A percentile compares a stretch with the other conserved stretches of the same genome.
Conservation (phyloP, 2,888 invertebrate species). For the Meganola albula region DNA sequence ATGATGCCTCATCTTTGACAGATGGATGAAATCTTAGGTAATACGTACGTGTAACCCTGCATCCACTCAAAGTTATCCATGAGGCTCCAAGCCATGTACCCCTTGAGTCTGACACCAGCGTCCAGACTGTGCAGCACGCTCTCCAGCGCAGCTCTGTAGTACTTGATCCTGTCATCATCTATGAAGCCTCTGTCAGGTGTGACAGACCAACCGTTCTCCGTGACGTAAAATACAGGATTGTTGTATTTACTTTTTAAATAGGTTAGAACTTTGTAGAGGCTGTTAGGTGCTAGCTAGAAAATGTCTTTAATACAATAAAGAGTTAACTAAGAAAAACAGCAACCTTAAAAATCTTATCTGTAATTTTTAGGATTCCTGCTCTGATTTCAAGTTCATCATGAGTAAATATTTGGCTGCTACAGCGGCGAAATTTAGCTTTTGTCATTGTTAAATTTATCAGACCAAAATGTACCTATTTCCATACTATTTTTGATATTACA, state of each 20-base stretch:
- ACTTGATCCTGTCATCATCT: conserved; percentile 59
- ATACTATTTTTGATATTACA: too few species aligned
- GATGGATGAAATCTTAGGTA: too few species aligned
- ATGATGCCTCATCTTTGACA: too few species aligned
- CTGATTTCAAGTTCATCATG: too few species aligned
- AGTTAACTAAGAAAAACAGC: too few species aligned
- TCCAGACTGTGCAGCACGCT: conserved; percentile 54
- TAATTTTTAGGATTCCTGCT: too few species aligned
- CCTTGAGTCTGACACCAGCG: conserved; percentile 61
- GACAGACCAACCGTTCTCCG: conserved; percentile 78
- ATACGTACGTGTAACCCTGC: conserved; percentile 73
- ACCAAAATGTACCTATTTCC: too few species aligned
- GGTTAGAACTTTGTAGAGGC: conserved; percentile 11
- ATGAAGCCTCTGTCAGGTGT: conserved; percentile 31
- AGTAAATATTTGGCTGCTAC: too few species aligned
- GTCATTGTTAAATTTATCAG: too few species aligned
- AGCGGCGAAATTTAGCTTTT: too few species aligned
- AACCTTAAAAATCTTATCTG: too few species aligned
- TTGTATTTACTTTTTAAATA: conserved; percentile 27
- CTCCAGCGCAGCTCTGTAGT: conserved; percentile 54
- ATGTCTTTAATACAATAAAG: too few species aligned
- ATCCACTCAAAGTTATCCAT: conserved; percentile 82
- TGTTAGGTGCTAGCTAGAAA: conserved; percentile 15
- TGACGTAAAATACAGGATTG: conserved; percentile 70
- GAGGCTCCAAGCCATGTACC: conserved; percentile 79